These are phyloP conservation scores for Poecilia velifera DNA, from an alignment of 2,797 vertebrate genomes.

Conservation along the genomic window DNA sequence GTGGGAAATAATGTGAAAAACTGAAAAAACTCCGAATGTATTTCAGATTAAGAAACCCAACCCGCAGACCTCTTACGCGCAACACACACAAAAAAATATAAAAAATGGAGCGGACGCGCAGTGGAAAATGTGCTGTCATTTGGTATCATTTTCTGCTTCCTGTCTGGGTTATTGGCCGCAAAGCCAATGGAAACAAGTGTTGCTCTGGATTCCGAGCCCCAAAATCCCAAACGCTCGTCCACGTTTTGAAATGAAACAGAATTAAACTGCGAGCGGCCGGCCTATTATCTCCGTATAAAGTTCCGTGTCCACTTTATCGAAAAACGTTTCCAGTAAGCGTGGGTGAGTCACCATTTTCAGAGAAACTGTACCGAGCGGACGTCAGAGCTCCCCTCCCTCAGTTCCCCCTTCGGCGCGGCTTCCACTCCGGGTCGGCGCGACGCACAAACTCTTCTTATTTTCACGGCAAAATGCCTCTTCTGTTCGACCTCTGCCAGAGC, in stretches of 20 bases:
- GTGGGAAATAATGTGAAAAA: background rate
- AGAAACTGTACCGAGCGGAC: slow-evolving; percentile 50
- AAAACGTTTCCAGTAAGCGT: slow-evolving; percentile 46
- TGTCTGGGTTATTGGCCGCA: slow-evolving; percentile 42
- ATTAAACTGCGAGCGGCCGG: slow-evolving; percentile 37
- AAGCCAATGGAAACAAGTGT: slow-evolving; percentile 66
- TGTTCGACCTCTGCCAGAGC: slow-evolving; percentile 71
- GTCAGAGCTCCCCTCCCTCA: slow-evolving; percentile 62
- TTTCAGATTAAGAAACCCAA: slow-evolving; percentile 19
- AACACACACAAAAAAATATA: slow-evolving; percentile 12
- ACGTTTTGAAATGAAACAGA: slow-evolving; percentile 56
- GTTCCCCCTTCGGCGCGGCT: slow-evolving; percentile 60
- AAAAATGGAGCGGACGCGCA: slow-evolving; percentile 27
- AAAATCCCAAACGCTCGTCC: slow-evolving; percentile 43
- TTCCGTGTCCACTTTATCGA: slow-evolving; percentile 53
- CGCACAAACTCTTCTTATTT: slow-evolving; percentile 79
- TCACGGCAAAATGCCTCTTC: slow-evolving; percentile 75
- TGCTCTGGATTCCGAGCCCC: slow-evolving; percentile 26
- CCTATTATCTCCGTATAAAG: slow-evolving; percentile 61
- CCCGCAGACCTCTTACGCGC: slow-evolving; percentile 19
- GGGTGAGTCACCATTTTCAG: slow-evolving; percentile 66
- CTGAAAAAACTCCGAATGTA: background rate
- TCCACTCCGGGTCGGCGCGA: slow-evolving; percentile 64
- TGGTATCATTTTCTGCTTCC: slow-evolving; percentile 57
- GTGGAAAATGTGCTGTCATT: slow-evolving; percentile 66